These are phyloP conservation scores for Squalus acanthias DNA, from an alignment of 2,797 vertebrate genomes.

Conservation along the genomic window DNA sequence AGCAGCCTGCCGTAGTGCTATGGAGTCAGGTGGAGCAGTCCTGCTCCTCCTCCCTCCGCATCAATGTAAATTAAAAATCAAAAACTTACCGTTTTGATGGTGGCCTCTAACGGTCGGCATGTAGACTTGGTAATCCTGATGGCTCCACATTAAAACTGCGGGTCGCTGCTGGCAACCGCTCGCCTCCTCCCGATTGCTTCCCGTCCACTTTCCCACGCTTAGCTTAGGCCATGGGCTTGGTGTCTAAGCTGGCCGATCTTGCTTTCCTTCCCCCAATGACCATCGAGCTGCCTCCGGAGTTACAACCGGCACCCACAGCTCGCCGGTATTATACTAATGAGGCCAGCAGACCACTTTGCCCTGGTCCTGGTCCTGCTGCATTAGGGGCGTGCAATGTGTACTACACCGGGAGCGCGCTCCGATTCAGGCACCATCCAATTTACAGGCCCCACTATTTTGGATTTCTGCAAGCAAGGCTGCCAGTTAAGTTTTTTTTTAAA, in stretches of 20 bases:
- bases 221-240: too few relatives aligned
- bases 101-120: not conserved
- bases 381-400: too few relatives aligned
- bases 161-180: not conserved
- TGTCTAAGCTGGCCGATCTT: not conserved
- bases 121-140: not conserved
- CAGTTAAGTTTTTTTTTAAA: not conserved
- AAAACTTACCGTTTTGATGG: not conserved
- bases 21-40: not conserved
- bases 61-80: not conserved
- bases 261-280: not conserved
- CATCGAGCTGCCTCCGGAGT: too few relatives aligned
- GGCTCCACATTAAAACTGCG: too few relatives aligned
- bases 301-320: too few relatives aligned
- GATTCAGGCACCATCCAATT: too few relatives aligned
- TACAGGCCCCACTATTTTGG: too few relatives aligned
- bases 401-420: too few relatives aligned
- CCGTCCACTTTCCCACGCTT: not conserved
- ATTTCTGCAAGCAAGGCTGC: too few relatives aligned
- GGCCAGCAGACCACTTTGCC: too few relatives aligned
- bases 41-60: not conserved
- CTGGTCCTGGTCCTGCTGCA: too few relatives aligned
- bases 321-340: too few relatives aligned
- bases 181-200: not conserved
- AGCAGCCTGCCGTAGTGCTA: not conserved